Evolutionary conservation across 2,797 vertebrate genomes (phyloP), one percentile per base, ranked within the genome.

Genomic region (Poeciliopsis turneri): DNA sequence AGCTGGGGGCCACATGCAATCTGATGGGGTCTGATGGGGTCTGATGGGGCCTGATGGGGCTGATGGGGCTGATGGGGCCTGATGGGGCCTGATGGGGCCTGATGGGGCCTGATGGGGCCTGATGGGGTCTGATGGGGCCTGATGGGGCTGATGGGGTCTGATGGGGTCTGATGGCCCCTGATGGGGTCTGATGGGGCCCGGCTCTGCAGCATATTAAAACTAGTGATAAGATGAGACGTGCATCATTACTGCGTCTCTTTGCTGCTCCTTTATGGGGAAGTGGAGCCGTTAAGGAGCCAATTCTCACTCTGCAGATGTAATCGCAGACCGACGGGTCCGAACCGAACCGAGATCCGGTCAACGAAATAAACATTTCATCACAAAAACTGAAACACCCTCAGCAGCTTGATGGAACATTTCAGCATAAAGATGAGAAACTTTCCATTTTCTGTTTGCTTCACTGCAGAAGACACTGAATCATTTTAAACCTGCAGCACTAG

Each of bases 1-100:
- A 59, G 80, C 91, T 88, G 41, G 41, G 79, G 91, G 90, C 85
- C 61, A 85, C 79, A 90, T 91, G 86, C 83, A 84, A 89, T 93
- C 87, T 81, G 91, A 92, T 88, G 84, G 33, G 36, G 0, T 4
- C 36, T 6, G 4, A 5, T 5, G 36, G 0, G 36, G 0, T 0
- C 6, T 39, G 5, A 39, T 6, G 39, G 47, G 46, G 74, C 71
- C 1, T 5, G 36, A 36, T 36, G 33, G 46, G 45, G 46, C 15
- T 1, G 46, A 47, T 47, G 46, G 46, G 46, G 45, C 39, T 36
- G 36, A 36, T 36, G 36, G 46, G 45, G 46, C 15, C 46, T 1
- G 46, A 47, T 47, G 46, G 46, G 46, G 13, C 7, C 5, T 36
- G 36, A 36, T 36, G 36, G 5, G 36, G 0, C 4, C 5, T 36